Evolutionary conservation across 2,888 invertebrate genomes (phyloP).

Genomic region (Rotaria magnacalcarata): DNA sequence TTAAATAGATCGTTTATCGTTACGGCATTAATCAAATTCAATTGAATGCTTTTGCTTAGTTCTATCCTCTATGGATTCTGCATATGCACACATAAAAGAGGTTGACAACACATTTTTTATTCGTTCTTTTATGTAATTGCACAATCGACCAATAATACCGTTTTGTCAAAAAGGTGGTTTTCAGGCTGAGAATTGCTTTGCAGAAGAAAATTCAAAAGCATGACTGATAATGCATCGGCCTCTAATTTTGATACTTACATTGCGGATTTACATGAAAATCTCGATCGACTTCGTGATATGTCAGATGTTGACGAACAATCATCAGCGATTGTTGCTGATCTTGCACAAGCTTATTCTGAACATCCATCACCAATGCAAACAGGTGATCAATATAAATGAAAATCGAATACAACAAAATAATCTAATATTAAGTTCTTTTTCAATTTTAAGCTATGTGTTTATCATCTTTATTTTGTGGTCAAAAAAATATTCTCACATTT

Average conservation of each 20-base stretch:
- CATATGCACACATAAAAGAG: neutral
- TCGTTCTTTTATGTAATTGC: slow-evolving; percentile 23
- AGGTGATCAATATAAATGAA: neutral
- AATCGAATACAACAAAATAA: neutral
- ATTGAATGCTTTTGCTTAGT: neutral
- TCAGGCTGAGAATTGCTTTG: neutral
- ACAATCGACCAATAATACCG: slow-evolving; percentile 19
- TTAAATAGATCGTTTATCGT: neutral
- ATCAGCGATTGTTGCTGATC: slow-evolving; percentile 37
- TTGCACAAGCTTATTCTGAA: slow-evolving; percentile 38
- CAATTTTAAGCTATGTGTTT: slow-evolving; percentile 39
- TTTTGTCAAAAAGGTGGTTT: slow-evolving; percentile 11
- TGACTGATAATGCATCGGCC: neutral
- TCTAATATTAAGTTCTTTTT: neutral
- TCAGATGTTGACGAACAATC: neutral
- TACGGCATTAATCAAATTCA: neutral
- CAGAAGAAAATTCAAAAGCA: neutral
- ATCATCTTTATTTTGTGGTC: slow-evolving; percentile 40
- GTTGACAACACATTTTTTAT: neutral
- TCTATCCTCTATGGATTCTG: neutral
- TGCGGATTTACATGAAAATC: slow-evolving; percentile 5
- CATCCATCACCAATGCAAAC: slow-evolving; percentile 33
- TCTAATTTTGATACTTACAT: slow-evolving; percentile 19
- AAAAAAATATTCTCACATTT: slow-evolving; percentile 45
- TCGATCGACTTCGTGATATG: neutral